Evolutionary conservation across 2,113 vertebrate species (phyloP), one percentile per base, ranked within the genome.

Genomic region (Alethe diademata): DNA sequence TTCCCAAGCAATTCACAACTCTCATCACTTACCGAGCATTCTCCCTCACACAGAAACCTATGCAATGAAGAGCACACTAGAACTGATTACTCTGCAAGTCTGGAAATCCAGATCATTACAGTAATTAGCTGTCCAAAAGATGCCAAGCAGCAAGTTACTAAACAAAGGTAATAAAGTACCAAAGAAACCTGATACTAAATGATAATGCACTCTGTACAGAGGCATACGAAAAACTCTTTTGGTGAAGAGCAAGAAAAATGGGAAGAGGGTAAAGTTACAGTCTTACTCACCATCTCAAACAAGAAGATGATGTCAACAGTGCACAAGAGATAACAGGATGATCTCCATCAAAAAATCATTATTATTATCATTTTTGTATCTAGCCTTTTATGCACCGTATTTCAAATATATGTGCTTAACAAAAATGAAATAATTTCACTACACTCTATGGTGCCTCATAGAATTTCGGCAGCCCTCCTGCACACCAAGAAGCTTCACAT

Each of bases 71-170:
- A 13, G 8, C 29, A 51, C 23, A 42, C 17, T 19, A 74, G 57
- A 87, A 93, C 40, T 19, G 19, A 89, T 78, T 56, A 72, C 29
- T 61, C 73, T 8, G 5, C 83, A 86, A 78, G 65, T 43, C 80
- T 60, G 78, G 36, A 91, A 94, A 95, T 67, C 42, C 69, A 75
- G 53, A 93, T 67, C 14, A 4, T 66, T 90, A 75, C 48, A 90
- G 36, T 83, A 83, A 85, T 80, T 83, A 92, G 54, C 29, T 67
- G 22, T 47, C 47, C 40, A 47, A 86, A 66, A 66, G 72, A 88
- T 36, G 92, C 20, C 51, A 86, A 81, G 40, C 65, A 93, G 4
- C 47, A 70, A 86, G 71, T 79, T 86, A 86, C 36, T 48, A 65
- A 61, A 69, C 73, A 82, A 72, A 79, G 42, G 62, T 66, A 64